Base-by-base conservation (phyloP, 2,113 vertebrate species). In the Apus apus region DNA sequence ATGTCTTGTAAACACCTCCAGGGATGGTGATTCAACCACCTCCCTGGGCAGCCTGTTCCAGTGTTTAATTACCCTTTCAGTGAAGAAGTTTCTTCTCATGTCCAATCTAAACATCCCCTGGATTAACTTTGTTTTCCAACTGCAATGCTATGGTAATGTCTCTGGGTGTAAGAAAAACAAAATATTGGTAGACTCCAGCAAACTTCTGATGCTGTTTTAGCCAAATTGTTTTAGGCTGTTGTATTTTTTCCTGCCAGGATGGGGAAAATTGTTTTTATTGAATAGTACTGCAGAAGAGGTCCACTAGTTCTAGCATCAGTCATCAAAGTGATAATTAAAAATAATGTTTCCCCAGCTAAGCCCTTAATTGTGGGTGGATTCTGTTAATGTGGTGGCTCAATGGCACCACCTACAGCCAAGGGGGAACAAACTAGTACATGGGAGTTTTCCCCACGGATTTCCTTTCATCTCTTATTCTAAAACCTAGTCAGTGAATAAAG, bases 361-460 rank as follows among this genome's bases (percentile, higher is more conserved):
- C 50, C 57, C n/a, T 53, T 95, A 86, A 72, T 83, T 77, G 48
- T 40, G 36, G 13, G 21, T 80, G 36, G 73, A 4, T 73, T 96
- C 65, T 68, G 22, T 78, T 85, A 75, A 75, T 57, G 94, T 89
- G 45, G 21, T 70, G 22, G 85, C 95, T 62, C 94, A 89, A 80
- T 79, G 96, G 96, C 96, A 72, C 97, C 98, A 94, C 64, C 98
- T 98, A 89, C 89, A 94, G 96, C 93, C 83, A 26, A 53, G 89
- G 94, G 90, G 68, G 5, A 85, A 30, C 25, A 40, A 8, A 21
- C 65, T 45, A 6, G 53, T 50, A 17, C 9, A 5, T 8, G 3
- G 8, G 9, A 19, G 46, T 64, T 20, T 81, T 30, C 57, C 67
- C 48, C 46, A 3, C 1, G 8, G 22, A 27, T 27, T 70, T 79